phyloP scores from a whole-genome alignment of 2,113 vertebrate species.

The Cariama cristata region DNA sequence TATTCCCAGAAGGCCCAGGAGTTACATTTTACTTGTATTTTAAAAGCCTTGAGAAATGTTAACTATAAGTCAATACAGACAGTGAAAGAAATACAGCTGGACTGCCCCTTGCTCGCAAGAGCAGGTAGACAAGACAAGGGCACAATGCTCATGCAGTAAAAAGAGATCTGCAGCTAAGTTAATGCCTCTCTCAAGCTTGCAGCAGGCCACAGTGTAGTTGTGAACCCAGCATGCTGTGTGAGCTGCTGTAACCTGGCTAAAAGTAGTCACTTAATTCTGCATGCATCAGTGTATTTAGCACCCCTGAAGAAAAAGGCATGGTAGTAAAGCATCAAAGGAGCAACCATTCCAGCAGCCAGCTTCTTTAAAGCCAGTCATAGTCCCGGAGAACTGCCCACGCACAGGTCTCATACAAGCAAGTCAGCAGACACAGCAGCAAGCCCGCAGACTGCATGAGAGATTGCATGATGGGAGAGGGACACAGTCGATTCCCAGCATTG shows the following conservation, averaged over 20 bases:
- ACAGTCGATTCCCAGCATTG: background rate
- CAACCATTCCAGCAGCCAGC: background rate
- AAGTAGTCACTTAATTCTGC: background rate
- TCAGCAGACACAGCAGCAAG: background rate
- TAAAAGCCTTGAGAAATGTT: constrained; percentile 18
- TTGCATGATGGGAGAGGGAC: background rate
- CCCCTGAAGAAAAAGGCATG: background rate
- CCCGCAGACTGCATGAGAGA: background rate
- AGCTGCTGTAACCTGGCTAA: background rate
- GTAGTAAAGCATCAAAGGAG: background rate
- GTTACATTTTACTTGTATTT: constrained; percentile 2
- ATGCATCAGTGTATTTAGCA: background rate
- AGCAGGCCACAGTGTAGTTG: background rate
- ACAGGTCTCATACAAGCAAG: background rate
- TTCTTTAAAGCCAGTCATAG: background rate
- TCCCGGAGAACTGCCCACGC: background rate
- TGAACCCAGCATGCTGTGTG: background rate
- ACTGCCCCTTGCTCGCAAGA: background rate
- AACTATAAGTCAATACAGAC: background rate
- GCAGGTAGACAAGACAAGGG: background rate
- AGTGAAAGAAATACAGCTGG: background rate
- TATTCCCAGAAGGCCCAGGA: background rate
- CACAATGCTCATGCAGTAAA: background rate
- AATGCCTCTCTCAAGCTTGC: background rate
- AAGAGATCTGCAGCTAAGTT: background rate